Evolutionary conservation across 2,797 vertebrate genomes (phyloP).

Genomic region (Apogon talboti): DNA sequence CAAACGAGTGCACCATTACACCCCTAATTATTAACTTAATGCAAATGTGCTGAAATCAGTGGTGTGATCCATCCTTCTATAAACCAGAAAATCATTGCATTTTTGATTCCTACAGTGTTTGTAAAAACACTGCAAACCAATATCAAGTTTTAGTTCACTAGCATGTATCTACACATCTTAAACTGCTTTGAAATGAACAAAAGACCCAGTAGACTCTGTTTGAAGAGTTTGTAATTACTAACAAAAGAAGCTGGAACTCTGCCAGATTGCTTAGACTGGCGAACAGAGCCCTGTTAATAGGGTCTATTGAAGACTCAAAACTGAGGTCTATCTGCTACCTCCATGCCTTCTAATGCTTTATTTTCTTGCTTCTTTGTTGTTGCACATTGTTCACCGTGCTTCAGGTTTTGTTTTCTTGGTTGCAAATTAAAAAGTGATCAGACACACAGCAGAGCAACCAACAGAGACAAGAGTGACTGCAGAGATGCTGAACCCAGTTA

Average conservation of each 20-base stretch:
- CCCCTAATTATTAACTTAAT: constrained; percentile 7
- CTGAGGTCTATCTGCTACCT: constrained; percentile 39
- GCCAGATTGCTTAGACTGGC: constrained; percentile 64
- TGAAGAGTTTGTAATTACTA: constrained; percentile 72
- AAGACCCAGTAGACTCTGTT: constrained; percentile 54
- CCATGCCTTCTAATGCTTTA: constrained; percentile 32
- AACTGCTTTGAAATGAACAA: constrained; percentile 62
- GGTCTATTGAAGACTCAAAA: constrained; percentile 55
- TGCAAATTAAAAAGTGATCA: neutral
- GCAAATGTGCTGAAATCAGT: constrained; percentile 15
- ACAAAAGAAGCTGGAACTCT: constrained; percentile 56
- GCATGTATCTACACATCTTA: constrained; percentile 33
- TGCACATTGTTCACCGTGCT: constrained; percentile 3
- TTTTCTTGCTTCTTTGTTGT: constrained; percentile 30
- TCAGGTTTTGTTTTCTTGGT: constrained; percentile 24
- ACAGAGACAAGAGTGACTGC: neutral
- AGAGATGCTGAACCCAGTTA: constrained; percentile 2
- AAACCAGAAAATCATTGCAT: constrained; percentile 20
- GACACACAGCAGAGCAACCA: neutral
- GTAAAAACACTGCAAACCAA: constrained; percentile 2
- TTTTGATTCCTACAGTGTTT: constrained; percentile 12
- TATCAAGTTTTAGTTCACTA: constrained; percentile 17
- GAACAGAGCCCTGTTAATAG: constrained; percentile 54
- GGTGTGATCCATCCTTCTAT: constrained; percentile 25
- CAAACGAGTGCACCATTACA: too few species aligned